Conservation (phyloP, 2,888 invertebrate genomes). For the Ganaspis brasiliensis region DNA sequence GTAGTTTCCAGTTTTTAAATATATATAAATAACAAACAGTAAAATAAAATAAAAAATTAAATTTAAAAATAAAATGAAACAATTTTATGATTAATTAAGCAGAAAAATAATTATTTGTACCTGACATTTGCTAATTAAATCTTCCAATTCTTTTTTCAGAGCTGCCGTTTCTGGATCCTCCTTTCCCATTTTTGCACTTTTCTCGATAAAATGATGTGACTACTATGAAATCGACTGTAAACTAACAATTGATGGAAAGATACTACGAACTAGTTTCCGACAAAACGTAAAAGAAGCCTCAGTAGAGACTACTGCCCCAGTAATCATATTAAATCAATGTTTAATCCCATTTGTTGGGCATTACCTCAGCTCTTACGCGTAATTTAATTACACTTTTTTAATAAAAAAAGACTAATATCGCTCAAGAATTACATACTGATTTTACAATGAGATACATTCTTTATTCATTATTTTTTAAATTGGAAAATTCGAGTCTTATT, state of each 20-base stretch:
- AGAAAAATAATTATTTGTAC: slow-evolving; percentile 81
- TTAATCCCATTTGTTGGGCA: slow-evolving; percentile 77
- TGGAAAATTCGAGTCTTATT: no score
- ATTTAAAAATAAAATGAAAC: no score
- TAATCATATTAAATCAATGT: slow-evolving; percentile 78
- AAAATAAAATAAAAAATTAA: no score
- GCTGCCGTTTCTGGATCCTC: slow-evolving; percentile 91
- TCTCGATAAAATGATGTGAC: slow-evolving; percentile 8
- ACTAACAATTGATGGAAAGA: slow-evolving; percentile 62
- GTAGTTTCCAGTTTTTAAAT: no score
- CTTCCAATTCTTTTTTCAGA: slow-evolving; percentile 91
- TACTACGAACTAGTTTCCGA: slow-evolving; percentile 67
- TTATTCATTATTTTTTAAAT: no score
- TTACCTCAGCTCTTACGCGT: slow-evolving; percentile 69
- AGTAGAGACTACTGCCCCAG: slow-evolving; percentile 75
- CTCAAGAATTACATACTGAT: not conserved
- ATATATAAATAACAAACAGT: no score
- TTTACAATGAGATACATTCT: no score
- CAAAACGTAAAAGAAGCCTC: slow-evolving; percentile 75
- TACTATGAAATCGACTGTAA: slow-evolving; percentile 46
- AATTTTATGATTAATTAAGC: no score
- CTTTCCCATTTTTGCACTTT: slow-evolving; percentile 85
- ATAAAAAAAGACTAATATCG: slow-evolving; percentile 50
- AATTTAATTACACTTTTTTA: slow-evolving; percentile 72
- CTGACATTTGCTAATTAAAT: slow-evolving; percentile 90